Percentiles rank a stretch among this genome's conserved stretches.
Evolutionary conservation across 2,797 vertebrate genomes (phyloP).

Genomic region (Urosaurus nigricauda): DNA sequence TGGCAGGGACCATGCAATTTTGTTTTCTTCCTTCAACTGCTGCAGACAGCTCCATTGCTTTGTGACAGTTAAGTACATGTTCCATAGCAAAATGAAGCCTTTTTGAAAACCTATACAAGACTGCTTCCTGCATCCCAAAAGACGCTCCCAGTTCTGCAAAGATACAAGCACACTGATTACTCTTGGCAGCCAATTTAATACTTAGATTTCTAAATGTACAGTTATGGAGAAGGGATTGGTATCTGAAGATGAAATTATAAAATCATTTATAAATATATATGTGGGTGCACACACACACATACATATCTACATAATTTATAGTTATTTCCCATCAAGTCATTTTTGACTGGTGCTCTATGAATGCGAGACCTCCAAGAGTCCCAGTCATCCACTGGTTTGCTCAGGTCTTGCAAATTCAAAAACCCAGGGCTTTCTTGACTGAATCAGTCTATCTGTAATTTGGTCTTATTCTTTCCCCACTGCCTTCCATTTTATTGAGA

Average conservation of each 20-base stretch:
- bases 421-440: no score
- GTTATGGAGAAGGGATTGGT: neutral
- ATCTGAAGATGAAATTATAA: conserved; percentile 6
- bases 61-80: conserved; percentile 31
- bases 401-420: no score
- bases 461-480: no score
- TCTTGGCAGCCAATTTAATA: neutral
- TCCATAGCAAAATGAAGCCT: conserved; percentile 12
- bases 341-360: no score
- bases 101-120: conserved; percentile 25
- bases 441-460: no score
- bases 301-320: neutral
- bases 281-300: neutral
- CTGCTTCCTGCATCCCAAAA: conserved; percentile 6
- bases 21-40: conserved; percentile 46
- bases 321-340: no score
- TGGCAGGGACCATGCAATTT: conserved; percentile 30
- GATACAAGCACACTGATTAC: neutral
- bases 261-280: neutral
- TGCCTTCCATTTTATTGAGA: no score
- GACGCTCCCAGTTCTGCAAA: neutral
- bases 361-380: no score
- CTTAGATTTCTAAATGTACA: neutral
- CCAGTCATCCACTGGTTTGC: no score
- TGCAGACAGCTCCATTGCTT: neutral